Evolutionary conservation across 2,797 vertebrate species (phyloP).

Genomic region (Galagoides demidoff): DNA sequence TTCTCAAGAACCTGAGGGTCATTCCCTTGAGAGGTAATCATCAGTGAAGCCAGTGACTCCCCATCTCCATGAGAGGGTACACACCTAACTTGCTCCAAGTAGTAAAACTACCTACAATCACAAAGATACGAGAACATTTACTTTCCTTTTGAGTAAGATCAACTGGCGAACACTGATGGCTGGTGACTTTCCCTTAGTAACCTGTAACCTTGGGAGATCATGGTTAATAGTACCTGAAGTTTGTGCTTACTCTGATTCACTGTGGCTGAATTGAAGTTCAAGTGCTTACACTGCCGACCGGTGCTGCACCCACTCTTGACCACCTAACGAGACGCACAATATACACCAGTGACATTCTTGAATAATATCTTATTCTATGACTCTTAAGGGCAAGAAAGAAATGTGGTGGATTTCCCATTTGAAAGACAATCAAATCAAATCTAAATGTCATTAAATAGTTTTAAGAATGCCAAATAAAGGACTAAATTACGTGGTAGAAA

Average conservation of each 20-base stretch:
- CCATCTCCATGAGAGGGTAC: rapidly evolving
- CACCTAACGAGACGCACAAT: background rate
- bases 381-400: background rate
- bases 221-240: background rate
- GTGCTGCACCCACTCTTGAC: background rate
- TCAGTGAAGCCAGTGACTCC: background rate
- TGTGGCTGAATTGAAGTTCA: background rate
- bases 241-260: background rate
- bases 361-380: background rate
- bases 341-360: background rate
- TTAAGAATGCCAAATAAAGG: background rate
- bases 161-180: background rate
- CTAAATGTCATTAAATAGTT: background rate
- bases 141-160: background rate
- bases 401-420: background rate
- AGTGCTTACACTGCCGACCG: background rate
- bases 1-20: background rate
- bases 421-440: background rate
- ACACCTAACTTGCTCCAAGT: background rate
- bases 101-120: background rate
- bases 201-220: background rate
- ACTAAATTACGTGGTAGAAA: background rate
- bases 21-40: background rate
- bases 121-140: background rate
- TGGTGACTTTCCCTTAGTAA: background rate